A percentile compares a stretch with the other conserved stretches of the same genome.
These are phyloP conservation scores for Cephus pulcher DNA, from an alignment of 2,888 invertebrate genomes.

Conservation along the genomic window DNA sequence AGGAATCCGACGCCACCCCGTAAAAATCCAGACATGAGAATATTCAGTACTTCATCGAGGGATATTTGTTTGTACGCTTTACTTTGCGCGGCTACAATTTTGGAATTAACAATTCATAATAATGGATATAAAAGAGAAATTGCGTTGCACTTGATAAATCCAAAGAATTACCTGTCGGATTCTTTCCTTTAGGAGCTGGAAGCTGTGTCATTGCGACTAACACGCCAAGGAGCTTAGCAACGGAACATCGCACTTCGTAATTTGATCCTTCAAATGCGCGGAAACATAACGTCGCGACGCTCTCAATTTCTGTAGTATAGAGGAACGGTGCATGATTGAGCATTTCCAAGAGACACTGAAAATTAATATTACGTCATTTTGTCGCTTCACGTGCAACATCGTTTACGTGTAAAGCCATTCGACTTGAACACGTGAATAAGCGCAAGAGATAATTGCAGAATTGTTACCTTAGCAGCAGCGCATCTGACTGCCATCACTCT, in stretches of 20 bases:
- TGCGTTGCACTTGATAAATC: not conserved
- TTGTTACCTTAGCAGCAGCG: slow-evolving; percentile 82
- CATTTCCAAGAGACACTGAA: slow-evolving; percentile 87
- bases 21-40: slow-evolving; percentile 93
- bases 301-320: slow-evolving; percentile 91
- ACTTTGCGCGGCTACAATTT: slow-evolving; percentile 68
- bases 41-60: slow-evolving; percentile 89
- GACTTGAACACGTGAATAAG: not conserved
- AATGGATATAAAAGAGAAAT: not conserved
- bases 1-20: slow-evolving; percentile 94
- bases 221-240: slow-evolving; percentile 91
- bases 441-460: not conserved
- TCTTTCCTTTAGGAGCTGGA: slow-evolving; percentile 69
- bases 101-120: not conserved
- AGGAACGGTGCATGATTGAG: slow-evolving; percentile 87
- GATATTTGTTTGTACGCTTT: slow-evolving; percentile 79
- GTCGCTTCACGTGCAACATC: not conserved
- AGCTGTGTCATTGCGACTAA: slow-evolving; percentile 88
- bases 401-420: not conserved
- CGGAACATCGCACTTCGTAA: slow-evolving; percentile 91
- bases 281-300: slow-evolving; percentile 90
- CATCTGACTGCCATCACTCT: slow-evolving; percentile 93
- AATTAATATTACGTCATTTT: slow-evolving; percentile 19
- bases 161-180: slow-evolving; percentile 62
- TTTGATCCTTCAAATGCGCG: slow-evolving; percentile 92